Conservation (phyloP, 2,888 invertebrate genomes). For the Poecilobothrus nobilitatus region DNA sequence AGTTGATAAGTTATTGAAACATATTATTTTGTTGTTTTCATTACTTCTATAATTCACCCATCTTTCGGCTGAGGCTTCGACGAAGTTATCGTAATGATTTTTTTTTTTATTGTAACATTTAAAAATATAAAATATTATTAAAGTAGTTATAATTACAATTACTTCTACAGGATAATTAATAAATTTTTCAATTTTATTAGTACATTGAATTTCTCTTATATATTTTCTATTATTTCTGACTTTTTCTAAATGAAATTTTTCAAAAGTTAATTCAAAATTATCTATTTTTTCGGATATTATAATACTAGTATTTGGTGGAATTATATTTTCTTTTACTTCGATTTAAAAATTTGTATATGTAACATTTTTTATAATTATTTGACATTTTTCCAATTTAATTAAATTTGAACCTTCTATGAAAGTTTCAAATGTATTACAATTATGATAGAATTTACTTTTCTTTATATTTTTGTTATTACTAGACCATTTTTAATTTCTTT, state of each 20-base stretch:
- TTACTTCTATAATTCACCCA: background rate
- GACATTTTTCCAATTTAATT: slow-evolving; percentile 17
- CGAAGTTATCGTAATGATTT: background rate
- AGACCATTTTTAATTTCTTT: too few species aligned
- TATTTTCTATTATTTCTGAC: slow-evolving; percentile 13
- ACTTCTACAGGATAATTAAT: too few species aligned
- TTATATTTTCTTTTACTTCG: slow-evolving; percentile 15
- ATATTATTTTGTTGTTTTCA: too few species aligned
- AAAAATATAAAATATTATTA: background rate
- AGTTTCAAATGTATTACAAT: background rate
- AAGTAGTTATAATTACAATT: background rate
- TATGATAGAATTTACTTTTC: too few species aligned
- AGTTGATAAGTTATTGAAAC: too few species aligned
- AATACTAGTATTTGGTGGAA: slow-evolving; percentile 11
- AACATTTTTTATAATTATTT: slow-evolving; percentile 12
- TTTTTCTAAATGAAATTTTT: slow-evolving; percentile 16
- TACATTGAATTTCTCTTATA: slow-evolving; percentile 7
- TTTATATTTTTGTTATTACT: background rate
- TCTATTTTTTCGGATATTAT: slow-evolving; percentile 14
- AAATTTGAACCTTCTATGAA: slow-evolving; percentile 10
- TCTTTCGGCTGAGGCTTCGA: background rate
- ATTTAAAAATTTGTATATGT: slow-evolving; percentile 14
- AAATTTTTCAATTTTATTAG: background rate
- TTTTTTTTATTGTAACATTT: background rate
- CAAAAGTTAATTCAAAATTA: slow-evolving; percentile 13